Evolutionary conservation across 1,140 invertebrate species (phyloP).

Genomic region (Probaryconus sp.): DNA sequence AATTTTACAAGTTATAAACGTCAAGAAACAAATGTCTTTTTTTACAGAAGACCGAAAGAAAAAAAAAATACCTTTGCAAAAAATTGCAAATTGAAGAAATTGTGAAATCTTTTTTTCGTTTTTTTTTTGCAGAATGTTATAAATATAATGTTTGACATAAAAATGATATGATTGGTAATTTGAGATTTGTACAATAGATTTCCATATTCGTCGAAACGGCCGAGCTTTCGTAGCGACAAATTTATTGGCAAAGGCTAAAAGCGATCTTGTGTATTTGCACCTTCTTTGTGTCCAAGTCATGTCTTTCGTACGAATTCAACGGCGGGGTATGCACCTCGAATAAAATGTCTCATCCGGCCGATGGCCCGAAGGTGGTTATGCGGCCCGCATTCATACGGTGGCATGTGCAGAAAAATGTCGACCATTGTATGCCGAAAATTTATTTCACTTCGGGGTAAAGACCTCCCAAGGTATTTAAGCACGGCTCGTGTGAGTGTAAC

Average conservation of each 20-base stretch:
- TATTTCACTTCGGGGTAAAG: conserved; percentile 19
- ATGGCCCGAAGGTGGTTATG: background rate
- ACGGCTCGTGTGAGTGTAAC: no score
- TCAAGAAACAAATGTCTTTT: no score
- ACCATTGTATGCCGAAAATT: conserved; percentile 31
- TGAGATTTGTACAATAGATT: no score
- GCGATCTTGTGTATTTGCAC: background rate
- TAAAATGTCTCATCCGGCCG: conserved; percentile 10
- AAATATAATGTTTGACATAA: no score
- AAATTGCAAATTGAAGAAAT: no score
- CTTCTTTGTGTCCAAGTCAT: conserved; percentile 7
- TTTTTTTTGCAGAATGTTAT: no score
- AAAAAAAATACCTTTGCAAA: no score
- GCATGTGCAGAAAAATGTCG: conserved; percentile 6
- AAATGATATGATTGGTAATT: no score
- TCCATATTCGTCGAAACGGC: no score
- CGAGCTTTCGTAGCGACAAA: background rate
- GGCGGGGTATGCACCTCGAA: conserved; percentile 6
- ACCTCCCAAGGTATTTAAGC: conserved; percentile 21
- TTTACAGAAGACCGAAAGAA: no score
- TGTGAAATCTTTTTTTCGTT: no score
- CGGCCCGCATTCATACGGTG: background rate
- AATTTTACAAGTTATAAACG: no score
- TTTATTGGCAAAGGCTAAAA: background rate
- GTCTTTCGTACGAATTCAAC: background rate